Base-by-base conservation (phyloP, 2,113 vertebrate genomes). In the Mesitornis unicolor region DNA sequence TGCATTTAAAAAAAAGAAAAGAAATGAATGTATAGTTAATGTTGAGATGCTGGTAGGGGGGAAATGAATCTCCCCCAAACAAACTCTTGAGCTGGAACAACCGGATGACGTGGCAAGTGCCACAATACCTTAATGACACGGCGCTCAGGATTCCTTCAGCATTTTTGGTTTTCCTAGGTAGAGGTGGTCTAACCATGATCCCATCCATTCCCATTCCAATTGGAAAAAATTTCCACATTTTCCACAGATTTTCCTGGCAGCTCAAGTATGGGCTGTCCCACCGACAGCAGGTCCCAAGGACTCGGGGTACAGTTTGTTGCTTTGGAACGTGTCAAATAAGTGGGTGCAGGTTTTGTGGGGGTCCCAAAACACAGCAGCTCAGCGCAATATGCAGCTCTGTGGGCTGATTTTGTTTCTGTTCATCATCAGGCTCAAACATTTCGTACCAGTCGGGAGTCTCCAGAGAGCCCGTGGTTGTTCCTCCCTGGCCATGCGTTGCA, bases 361-460 rank as follows among this genome's bases (percentile, higher is more conserved):
- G 21, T 33, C 53, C 60, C 21, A 11, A 43, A 50, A 35, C 20
- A 17, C 2, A 1, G 25, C 29, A 0, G 8, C 57, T 78, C 64
- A 19, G 45, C 2, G 1, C 38, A 11, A 3, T 4, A 5, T 4
- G 29, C 42, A 20, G 12, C n/a, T 15, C 3, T 13, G 11, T 9
- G 48, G 22, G 16, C 29, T 79, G 54, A 22, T 12, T 56, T 87
- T 24, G 22, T 63, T 74, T 50, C 51, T 28, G 36, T 16, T 26
- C 38, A 7, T 38, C 38, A 5, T 40, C 29, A 53, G 45, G 42
- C 35, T 22, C 42, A 13, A 33, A 29, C 13, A 1, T 36, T 45
- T 28, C 12, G 11, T 48, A 3, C 20, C 45, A 24, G 54, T 36
- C 16, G 14, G 54, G 63, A 13, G 47, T 28, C 43, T 51, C 22